Evolutionary conservation across 2,797 vertebrate species (phyloP).

Genomic region (Australoheros facetus): DNA sequence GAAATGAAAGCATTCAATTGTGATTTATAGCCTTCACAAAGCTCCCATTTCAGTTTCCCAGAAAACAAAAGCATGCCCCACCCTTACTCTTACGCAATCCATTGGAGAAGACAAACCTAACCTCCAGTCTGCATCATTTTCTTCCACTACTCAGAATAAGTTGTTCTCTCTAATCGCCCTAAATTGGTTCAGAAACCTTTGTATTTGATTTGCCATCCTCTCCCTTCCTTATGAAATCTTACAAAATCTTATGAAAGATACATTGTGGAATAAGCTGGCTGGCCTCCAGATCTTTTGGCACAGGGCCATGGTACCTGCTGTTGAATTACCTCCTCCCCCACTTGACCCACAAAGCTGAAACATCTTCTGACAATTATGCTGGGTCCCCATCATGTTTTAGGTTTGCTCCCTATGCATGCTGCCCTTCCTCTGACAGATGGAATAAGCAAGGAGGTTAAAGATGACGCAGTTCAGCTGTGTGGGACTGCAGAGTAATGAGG

Average conservation of each 20-base stretch:
- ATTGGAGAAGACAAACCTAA: constrained; percentile 11
- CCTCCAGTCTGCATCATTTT: neutral
- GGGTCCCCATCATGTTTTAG: constrained; percentile 71
- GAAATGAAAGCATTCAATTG: neutral
- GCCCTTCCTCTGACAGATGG: constrained; percentile 69
- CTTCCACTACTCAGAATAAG: neutral
- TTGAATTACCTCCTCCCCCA: constrained; percentile 19
- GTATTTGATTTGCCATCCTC: constrained; percentile 2
- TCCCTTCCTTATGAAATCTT: constrained; percentile 8
- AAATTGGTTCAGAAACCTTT: neutral
- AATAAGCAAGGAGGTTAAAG: constrained; percentile 76
- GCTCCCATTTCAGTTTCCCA: neutral
- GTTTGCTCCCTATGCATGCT: constrained; percentile 69
- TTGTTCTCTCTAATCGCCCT: neutral
- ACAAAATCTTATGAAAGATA: neutral
- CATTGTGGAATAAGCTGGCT: constrained; percentile 15
- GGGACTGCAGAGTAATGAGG: constrained; percentile 67
- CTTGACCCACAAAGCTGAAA: constrained; percentile 38
- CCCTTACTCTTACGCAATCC: constrained; percentile 6
- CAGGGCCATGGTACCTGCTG: constrained; percentile 51
- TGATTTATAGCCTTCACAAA: neutral
- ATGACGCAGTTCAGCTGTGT: constrained; percentile 77
- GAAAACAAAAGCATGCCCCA: constrained; percentile 9
- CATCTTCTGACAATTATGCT: constrained; percentile 51
- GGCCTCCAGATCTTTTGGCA: constrained; percentile 38